A percentile compares a stretch with the other conserved stretches of the same genome.
Conservation (phyloP, 1,140 invertebrate genomes). For the Megalonaias nervosa region DNA sequence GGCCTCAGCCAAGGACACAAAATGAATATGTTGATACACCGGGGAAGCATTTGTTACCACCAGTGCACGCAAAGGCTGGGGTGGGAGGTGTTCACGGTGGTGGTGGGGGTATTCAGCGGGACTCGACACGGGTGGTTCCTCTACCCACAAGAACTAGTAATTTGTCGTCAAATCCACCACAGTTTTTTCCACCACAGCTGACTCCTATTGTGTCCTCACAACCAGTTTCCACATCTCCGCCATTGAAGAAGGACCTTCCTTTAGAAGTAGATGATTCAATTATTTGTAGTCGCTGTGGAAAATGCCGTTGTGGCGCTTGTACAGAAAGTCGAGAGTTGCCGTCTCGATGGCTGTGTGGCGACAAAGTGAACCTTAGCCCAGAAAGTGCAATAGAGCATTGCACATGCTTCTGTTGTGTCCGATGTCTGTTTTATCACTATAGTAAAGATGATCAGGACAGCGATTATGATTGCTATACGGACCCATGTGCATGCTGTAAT, state of each 20-base stretch:
- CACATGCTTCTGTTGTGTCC: conserved; percentile 94
- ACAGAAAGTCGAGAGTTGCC: conserved; percentile 87
- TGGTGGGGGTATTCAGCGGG: conserved; percentile 17
- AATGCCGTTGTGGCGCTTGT: conserved; percentile 90
- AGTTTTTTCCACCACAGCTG: conserved; percentile 12
- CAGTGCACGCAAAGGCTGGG: conserved; percentile 6
- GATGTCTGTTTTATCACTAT: conserved; percentile 94
- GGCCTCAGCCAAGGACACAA: conserved; percentile 57
- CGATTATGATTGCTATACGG: conserved; percentile 81
- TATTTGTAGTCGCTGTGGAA: conserved; percentile 87
- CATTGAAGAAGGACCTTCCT: conserved; percentile 55
- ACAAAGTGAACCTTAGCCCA: conserved; percentile 88
- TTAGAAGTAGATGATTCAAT: conserved; percentile 74
- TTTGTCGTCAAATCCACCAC: neutral
- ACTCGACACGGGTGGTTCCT: conserved; percentile 7
- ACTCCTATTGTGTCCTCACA: conserved; percentile 44
- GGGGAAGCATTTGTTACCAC: conserved; percentile 20
- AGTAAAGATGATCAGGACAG: conserved; percentile 80
- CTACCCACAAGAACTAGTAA: conserved; percentile 4
- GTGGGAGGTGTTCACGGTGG: conserved; percentile 7
- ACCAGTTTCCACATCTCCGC: conserved; percentile 50
- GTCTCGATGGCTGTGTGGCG: conserved; percentile 88
- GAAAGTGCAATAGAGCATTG: conserved; percentile 89
- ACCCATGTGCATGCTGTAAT: conserved; percentile 85
- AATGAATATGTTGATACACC: conserved; percentile 70